phyloP scores from a whole-genome alignment of 2,797 vertebrate genomes.

The Cyprinella venusta region DNA sequence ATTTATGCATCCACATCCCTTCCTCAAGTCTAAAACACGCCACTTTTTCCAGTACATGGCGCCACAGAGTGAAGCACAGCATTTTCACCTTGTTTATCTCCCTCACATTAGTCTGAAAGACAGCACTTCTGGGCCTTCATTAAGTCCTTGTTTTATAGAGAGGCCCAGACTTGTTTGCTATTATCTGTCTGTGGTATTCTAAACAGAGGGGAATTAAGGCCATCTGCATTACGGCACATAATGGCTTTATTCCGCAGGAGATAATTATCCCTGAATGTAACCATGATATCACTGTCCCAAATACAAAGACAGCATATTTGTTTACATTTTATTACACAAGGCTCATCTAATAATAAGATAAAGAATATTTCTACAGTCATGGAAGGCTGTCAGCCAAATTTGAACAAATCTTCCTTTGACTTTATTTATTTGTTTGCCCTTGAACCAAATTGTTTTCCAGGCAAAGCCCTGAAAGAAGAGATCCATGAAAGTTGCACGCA shows the following conservation, averaged over 20 bases:
- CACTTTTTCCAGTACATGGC: neutral
- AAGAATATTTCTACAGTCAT: neutral
- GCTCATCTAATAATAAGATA: neutral
- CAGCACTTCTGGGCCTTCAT: neutral
- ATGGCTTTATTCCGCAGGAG: conserved; percentile 11
- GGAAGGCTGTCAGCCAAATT: neutral
- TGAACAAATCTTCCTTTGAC: conserved; percentile 13
- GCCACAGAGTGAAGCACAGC: neutral
- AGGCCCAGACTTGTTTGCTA: conserved; percentile 15
- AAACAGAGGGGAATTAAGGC: conserved; percentile 18
- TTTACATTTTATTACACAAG: conserved; percentile 1
- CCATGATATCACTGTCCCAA: neutral
- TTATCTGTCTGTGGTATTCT: conserved; percentile 16
- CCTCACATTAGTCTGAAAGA: conserved; percentile 9
- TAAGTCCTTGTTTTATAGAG: conserved; percentile 5
- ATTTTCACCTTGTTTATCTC: conserved; percentile 30
- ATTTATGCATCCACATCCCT: conserved; percentile 41
- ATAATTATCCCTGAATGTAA: conserved; percentile 3
- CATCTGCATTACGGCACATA: neutral
- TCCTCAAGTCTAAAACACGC: conserved; percentile 35
- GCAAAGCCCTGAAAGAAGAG: conserved; percentile 13
- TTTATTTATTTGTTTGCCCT: conserved; percentile 45
- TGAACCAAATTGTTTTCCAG: conserved; percentile 33
- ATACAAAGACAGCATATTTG: conserved; percentile 3
- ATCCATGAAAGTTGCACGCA: conserved; percentile 1